phyloP scores from a whole-genome alignment of 2,113 vertebrate species.

The Tichodroma muraria region DNA sequence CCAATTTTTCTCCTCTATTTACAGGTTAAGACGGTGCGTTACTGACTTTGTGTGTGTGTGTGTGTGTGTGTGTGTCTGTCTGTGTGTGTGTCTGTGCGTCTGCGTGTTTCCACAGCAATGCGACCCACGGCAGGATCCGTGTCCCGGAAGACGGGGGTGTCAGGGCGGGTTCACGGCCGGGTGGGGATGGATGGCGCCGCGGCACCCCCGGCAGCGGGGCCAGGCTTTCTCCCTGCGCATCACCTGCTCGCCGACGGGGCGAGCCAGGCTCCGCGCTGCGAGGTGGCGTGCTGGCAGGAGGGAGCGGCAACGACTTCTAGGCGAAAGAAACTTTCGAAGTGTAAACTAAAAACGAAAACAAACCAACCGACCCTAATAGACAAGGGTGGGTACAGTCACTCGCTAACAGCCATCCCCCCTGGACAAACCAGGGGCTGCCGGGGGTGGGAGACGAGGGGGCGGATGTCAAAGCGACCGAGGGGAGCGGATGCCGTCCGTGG shows the following conservation, averaged over 20 bases:
- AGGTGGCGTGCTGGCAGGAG: slow-evolving; percentile 59
- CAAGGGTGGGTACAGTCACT: not conserved
- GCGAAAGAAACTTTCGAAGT: not conserved
- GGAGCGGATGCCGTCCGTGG: not conserved
- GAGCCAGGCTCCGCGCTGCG: not conserved
- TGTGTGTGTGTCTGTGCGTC: not conserved
- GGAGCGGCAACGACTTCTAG: slow-evolving; percentile 12
- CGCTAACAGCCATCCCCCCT: not conserved
- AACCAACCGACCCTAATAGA: not conserved
- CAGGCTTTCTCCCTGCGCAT: not conserved
- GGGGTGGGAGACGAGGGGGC: not conserved
- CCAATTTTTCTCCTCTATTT: slow-evolving; percentile 56
- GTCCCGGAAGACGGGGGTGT: not conserved
- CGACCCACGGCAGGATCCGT: not conserved
- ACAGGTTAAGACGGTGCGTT: slow-evolving; percentile 1
- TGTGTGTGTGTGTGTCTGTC: not conserved
- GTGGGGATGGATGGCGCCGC: not conserved
- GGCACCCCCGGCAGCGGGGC: not conserved
- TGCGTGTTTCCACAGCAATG: not conserved
- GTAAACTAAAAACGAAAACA: not conserved
- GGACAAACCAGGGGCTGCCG: not conserved
- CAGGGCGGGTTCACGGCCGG: not conserved
- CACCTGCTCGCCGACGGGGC: not conserved
- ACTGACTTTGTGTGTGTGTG: not conserved
- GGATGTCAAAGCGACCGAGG: not conserved